phyloP scores from a whole-genome alignment of 2,888 invertebrate genomes.

The Yponomeuta sedellus region DNA sequence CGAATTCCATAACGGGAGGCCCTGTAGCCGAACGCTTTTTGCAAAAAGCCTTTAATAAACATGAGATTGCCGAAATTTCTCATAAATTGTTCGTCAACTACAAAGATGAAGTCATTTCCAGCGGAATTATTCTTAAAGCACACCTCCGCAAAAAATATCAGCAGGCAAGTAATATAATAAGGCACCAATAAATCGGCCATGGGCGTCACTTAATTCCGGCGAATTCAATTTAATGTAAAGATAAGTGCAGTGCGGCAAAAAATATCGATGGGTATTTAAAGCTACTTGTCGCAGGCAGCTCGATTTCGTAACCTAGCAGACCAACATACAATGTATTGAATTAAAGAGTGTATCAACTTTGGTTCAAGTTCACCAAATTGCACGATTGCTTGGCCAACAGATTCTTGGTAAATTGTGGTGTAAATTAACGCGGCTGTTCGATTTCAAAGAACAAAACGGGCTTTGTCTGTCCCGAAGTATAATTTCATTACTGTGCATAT shows the following conservation, averaged over 20 bases:
- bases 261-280: neutral
- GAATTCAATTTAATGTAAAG: slow-evolving; percentile 11
- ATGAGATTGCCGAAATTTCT: slow-evolving; percentile 33
- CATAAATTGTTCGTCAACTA: slow-evolving; percentile 34
- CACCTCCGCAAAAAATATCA: slow-evolving; percentile 36
- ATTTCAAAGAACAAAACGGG: neutral
- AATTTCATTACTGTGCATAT: neutral
- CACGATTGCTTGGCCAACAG: neutral
- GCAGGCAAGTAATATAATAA: slow-evolving; percentile 29
- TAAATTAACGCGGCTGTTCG: neutral
- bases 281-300: neutral
- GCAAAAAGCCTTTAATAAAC: slow-evolving; percentile 35
- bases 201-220: slow-evolving; percentile 23
- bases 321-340: neutral
- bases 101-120: slow-evolving; percentile 45
- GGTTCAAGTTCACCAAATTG: neutral
- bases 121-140: slow-evolving; percentile 30
- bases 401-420: neutral
- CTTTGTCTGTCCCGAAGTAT: neutral
- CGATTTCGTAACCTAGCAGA: neutral
- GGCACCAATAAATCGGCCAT: slow-evolving; percentile 36
- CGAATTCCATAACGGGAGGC: slow-evolving; percentile 28
- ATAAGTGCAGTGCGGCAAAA: neutral
- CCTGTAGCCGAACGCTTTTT: slow-evolving; percentile 23
- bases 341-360: neutral